These are phyloP conservation scores for Stenotaenia linearis DNA, from an alignment of 2,888 invertebrate genomes.

Conservation along the genomic window DNA sequence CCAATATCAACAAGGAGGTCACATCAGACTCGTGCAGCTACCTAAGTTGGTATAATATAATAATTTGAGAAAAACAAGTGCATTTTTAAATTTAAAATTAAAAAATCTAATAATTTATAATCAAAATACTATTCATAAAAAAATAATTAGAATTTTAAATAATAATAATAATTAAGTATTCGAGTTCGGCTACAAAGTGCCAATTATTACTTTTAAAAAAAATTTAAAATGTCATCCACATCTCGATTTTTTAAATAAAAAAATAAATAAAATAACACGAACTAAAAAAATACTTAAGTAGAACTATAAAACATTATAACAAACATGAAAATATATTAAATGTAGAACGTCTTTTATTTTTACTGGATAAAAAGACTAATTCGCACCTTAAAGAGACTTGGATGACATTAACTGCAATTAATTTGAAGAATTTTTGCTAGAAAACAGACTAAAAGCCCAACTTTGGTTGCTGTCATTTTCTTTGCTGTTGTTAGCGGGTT, in stretches of 20 bases:
- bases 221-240: neutral
- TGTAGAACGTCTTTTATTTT: neutral
- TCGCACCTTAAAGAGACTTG: conserved; percentile 21
- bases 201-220: neutral
- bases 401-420: conserved; percentile 15
- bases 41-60: neutral
- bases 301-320: neutral
- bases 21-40: neutral
- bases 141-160: neutral
- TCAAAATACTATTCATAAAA: neutral
- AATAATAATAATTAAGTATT: neutral
- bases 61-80: neutral
- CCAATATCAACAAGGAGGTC: neutral
- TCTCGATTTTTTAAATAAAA: neutral
- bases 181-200: neutral
- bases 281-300: neutral
- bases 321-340: neutral
- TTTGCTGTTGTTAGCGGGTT: neutral
- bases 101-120: neutral
- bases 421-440: conserved; percentile 21
- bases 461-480: conserved; percentile 9
- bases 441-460: conserved; percentile 28
- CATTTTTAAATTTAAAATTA: neutral
- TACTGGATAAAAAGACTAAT: neutral
- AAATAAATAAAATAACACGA: neutral